phyloP scores from a whole-genome alignment of 1,140 invertebrate genomes.

The Magallana ariakensis region DNA sequence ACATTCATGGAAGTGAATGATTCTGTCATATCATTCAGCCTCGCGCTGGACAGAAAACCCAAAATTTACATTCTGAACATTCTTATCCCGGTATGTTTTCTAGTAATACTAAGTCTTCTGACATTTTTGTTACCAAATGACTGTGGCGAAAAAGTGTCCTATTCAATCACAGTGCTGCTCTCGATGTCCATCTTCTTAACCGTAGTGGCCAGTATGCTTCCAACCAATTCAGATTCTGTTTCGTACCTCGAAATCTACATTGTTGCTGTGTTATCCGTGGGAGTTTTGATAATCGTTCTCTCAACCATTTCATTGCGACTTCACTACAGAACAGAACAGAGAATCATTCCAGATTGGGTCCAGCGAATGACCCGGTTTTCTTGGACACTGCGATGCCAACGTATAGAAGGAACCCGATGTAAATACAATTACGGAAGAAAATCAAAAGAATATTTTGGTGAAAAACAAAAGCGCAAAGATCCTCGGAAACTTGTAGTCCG shows the following conservation, averaged over 20 bases:
- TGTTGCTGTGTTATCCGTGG: neutral
- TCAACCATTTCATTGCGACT: neutral
- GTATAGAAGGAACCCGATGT: neutral
- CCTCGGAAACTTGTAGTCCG: neutral
- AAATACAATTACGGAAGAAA: neutral
- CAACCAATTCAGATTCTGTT: constrained; percentile 40
- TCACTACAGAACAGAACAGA: neutral
- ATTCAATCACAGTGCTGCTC: constrained; percentile 42
- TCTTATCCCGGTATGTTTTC: constrained; percentile 28
- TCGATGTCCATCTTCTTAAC: constrained; percentile 43
- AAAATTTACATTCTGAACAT: constrained; percentile 38
- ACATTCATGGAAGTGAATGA: neutral
- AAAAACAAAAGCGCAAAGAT: neutral
- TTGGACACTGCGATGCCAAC: neutral
- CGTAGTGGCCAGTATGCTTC: constrained; percentile 33
- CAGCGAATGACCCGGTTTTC: neutral
- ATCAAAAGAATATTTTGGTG: neutral
- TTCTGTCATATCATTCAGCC: neutral
- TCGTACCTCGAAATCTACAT: constrained; percentile 31
- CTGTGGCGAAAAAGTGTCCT: constrained; percentile 50
- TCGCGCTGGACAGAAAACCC: constrained; percentile 45
- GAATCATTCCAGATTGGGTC: neutral
- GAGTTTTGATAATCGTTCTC: neutral
- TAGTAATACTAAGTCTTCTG: constrained; percentile 31
- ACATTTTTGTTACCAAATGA: constrained; percentile 47